Evolutionary conservation across 1,140 invertebrate genomes (phyloP), one percentile per base, ranked within the genome.

Genomic region (Heliconius nattereri): DNA sequence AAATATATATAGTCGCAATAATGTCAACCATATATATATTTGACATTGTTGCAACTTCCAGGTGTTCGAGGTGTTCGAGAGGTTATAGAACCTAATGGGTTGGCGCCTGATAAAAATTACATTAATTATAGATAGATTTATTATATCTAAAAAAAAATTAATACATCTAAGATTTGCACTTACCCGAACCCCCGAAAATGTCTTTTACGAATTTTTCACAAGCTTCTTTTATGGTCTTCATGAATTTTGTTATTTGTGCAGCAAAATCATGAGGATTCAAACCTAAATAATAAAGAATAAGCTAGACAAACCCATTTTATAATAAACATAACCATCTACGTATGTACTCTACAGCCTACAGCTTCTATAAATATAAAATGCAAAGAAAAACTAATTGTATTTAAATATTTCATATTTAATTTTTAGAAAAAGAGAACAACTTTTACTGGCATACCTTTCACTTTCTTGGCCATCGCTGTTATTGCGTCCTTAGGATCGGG

Each of bases 191-290:
- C 16, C 23, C 13, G 3, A 76, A 32, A 19, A 76, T 19, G 35
- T n/a, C 20, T 19, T 76, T 26, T 7, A 76, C 13, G 29, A 76
- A 76, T 3, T 76, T 70, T 71, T 40, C 11, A 45, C n/a, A 20
- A 16, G 75, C 75, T 40, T 37, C 32, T 11, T 23, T 49, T 23
- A 76, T 29, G 37, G 57, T 76, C 23, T 13, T 7, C 3, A 76
- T 45, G 20, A 76, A 76, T 49, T 76, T 76, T 49, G n/a, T 9
- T 32, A 76, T 70, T 19, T 49, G 0, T 19, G 23, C 37, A 32
- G 37, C 26, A 29, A 66, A 1, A 0, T 1, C n/a, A 7, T 2
- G 13, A 26, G 60, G 23, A 13, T 29, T 66, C 9, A 66, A 66
- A 66, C 11, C 60, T 66, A 26, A 66, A 66, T 23, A 57, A 57